These are phyloP conservation scores for Cynodonichthys magdalenae DNA, from an alignment of 2,797 vertebrate species.

Conservation along the genomic window DNA sequence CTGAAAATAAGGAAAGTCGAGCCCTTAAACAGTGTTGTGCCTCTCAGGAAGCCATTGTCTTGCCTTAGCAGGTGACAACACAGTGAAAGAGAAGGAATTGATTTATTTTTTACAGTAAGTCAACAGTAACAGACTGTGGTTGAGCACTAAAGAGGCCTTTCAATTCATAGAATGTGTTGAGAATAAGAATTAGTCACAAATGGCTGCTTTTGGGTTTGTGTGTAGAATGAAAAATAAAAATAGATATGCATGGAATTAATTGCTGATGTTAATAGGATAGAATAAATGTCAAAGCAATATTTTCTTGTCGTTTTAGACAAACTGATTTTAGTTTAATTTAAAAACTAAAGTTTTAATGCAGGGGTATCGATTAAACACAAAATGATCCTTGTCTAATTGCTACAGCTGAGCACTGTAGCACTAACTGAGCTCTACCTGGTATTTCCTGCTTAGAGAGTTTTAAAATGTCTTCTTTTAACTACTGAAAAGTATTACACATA, in stretches of 20 bases:
- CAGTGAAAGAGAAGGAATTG: constrained; percentile 50
- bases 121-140: constrained; percentile 69
- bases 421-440: no score
- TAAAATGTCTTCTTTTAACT: no score
- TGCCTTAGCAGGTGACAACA: constrained; percentile 55
- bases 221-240: constrained; percentile 23
- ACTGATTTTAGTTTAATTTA: no score
- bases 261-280: constrained; percentile 13
- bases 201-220: constrained; percentile 39
- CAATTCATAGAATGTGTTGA: constrained; percentile 38
- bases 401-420: no score
- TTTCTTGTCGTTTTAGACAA: no score
- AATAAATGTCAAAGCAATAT: no score
- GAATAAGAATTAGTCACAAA: constrained; percentile 48
- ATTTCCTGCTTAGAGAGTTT: no score
- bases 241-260: constrained; percentile 15
- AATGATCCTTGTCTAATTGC: no score
- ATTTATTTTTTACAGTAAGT: constrained; percentile 70
- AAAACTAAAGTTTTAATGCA: no score
- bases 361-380: no score
- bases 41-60: constrained; percentile 45
- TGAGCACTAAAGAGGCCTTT: constrained; percentile 59
- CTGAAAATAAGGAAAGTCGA: constrained; percentile 58
- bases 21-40: constrained; percentile 61
- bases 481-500: no score